Base-by-base conservation (phyloP, 1,140 invertebrate genomes). In the Trachymyrmex septentrionalis region DNA sequence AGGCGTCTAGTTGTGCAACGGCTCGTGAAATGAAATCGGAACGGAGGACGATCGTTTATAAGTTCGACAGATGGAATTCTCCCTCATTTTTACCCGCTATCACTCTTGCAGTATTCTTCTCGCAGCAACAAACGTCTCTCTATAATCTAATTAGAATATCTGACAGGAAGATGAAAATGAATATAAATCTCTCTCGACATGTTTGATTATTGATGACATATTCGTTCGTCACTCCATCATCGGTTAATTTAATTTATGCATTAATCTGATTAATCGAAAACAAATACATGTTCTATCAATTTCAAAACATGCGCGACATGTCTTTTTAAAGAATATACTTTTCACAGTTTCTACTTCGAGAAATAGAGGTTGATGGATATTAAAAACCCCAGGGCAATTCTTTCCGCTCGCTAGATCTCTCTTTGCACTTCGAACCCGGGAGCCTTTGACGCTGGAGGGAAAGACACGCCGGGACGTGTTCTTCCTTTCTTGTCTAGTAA, bases 1-100 rank as follows among this genome's bases (percentile, higher is more conserved):
- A 72, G 78, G 30, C 63, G 80, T 77, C 84, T 86, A 85, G 85
- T 59, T 86, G 90, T 91, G 90, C 91, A 91, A 91, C 90, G 91
- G 87, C 80, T 90, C 89, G 92, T 92, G 92, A 93, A 93, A 92
- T 93, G 89, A 91, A 93, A 92, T 90, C 84, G 84, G 86, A 63
- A 88, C 76, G 88, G 72, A 75, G 84, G 69, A 63, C 77, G 87
- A 92, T 93, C 89, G 87, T 92, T 93, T 92, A 93, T 90, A 93
- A 92, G 88, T 89, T 88, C 89, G 91, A 92, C 91, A 86, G 91
- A 87, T 73, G 86, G 69, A 90, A 92, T 87, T 91, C 85, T 72
- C 86, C 38, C 48, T 76, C 73, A 21, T 72, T 78, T 66, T 75
- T 82, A 59, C 44, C 77, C 10, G 67, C 71, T 71, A 84, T 89